Evolutionary conservation across 2,888 invertebrate species (phyloP).

Genomic region (Chrysomela aeneicollis): DNA sequence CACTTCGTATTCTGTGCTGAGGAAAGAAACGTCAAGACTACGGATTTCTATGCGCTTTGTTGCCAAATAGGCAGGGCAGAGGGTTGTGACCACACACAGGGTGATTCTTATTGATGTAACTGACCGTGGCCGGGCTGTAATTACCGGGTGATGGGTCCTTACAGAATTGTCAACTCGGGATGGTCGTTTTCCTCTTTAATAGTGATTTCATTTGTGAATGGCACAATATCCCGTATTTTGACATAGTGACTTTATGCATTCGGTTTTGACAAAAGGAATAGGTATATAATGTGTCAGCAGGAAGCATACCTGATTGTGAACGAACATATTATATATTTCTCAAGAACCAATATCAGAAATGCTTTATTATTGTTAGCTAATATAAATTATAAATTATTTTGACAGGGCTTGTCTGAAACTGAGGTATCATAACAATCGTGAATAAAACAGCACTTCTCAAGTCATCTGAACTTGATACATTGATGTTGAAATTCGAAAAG

Average conservation of each 20-base stretch:
- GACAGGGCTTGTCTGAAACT: too few species aligned
- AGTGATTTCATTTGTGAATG: slow-evolving; percentile 2
- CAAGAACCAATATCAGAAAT: too few species aligned
- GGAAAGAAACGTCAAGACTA: slow-evolving; percentile 32
- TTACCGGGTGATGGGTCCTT: neutral
- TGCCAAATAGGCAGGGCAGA: slow-evolving; percentile 45
- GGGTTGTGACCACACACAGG: slow-evolving; percentile 46
- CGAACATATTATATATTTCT: too few species aligned
- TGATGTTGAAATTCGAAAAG: too few species aligned
- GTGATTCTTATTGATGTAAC: slow-evolving; percentile 44
- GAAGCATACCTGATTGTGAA: neutral
- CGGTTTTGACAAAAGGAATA: neutral
- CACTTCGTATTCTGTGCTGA: slow-evolving; percentile 32
- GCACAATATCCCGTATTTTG: neutral
- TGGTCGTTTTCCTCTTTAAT: slow-evolving; percentile 2
- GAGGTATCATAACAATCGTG: too few species aligned
- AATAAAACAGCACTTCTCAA: too few species aligned
- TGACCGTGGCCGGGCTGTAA: slow-evolving; percentile 37
- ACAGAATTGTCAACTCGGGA: neutral
- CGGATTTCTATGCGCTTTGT: slow-evolving; percentile 40
- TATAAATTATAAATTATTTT: too few species aligned
- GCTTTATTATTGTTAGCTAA: too few species aligned
- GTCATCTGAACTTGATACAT: too few species aligned
- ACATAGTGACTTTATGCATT: slow-evolving; percentile 1
- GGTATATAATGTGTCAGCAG: neutral